These are phyloP conservation scores for Macrosoma leucophasiata DNA, from an alignment of 2,888 invertebrate species.

Conservation along the genomic window DNA sequence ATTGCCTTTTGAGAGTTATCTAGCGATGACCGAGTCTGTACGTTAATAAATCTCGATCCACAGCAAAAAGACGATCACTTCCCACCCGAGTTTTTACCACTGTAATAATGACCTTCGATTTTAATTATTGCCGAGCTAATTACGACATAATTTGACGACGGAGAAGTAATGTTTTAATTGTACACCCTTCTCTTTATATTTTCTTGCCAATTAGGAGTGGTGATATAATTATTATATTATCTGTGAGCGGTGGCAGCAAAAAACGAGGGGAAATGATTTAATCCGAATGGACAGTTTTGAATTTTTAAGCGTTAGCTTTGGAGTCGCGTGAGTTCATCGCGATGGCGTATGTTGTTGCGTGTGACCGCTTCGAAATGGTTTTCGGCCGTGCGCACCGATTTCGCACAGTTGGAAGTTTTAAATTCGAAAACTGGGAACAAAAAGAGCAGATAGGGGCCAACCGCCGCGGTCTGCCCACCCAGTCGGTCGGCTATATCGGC, in stretches of 20 bases:
- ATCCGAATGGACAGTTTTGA: conserved; percentile 19
- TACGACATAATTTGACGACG: conserved; percentile 66
- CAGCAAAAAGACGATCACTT: conserved; percentile 56
- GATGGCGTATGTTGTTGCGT: conserved; percentile 40
- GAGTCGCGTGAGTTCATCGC: conserved; percentile 33
- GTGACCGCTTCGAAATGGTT: conserved; percentile 32
- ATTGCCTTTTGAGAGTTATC: too few species aligned
- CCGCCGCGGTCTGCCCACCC: conserved; percentile 65
- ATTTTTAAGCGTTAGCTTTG: conserved; percentile 13
- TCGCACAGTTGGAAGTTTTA: conserved; percentile 46
- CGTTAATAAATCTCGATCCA: conserved; percentile 33
- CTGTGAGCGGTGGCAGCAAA: conserved; percentile 20
- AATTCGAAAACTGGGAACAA: conserved; percentile 54
- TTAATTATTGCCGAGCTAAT: conserved; percentile 65
- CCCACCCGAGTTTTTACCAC: conserved; percentile 60
- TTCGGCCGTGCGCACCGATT: conserved; percentile 36
- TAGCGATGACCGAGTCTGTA: conserved; percentile 22
- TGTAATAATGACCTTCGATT: conserved; percentile 65
- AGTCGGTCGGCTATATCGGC: conserved; percentile 46
- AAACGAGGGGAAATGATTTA: conserved; percentile 28
- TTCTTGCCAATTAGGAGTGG: conserved; percentile 49
- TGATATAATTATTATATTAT: conserved; percentile 57
- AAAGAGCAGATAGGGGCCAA: conserved; percentile 51
- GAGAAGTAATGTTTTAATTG: conserved; percentile 71
- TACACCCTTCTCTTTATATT: conserved; percentile 47